A percentile compares a stretch with the other conserved stretches of the same genome.
Conservation (phyloP, 2,113 vertebrate species). For the Sorex fumeus region DNA sequence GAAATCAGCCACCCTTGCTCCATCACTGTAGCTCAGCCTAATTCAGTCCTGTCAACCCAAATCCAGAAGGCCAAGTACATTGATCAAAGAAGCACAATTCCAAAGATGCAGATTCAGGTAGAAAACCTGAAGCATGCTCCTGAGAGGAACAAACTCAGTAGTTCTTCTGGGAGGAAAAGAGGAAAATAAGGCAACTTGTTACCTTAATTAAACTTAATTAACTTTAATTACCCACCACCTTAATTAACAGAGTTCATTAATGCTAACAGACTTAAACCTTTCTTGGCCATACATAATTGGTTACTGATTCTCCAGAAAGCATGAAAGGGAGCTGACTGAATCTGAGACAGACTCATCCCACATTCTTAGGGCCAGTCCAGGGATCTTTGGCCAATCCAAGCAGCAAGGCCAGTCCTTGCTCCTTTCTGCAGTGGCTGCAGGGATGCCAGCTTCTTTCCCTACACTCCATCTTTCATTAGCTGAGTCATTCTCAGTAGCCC, state of each 20-base stretch:
- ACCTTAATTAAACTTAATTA: too few species aligned
- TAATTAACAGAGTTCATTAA: background rate
- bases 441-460: too few species aligned
- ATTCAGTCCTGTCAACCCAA: background rate
- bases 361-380: too few species aligned
- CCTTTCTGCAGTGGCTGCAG: too few species aligned
- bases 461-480: too few species aligned
- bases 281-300: background rate
- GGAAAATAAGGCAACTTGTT: background rate
- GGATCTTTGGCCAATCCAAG: too few species aligned
- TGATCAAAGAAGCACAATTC: background rate
- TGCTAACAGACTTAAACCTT: background rate
- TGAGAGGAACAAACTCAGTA: background rate
- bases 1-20: background rate
- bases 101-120: background rate
- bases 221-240: too few species aligned
- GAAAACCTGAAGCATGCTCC: background rate
- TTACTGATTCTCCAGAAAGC: background rate
- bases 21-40: background rate
- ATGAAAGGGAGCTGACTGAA: background rate
- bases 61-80: background rate
- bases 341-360: background rate
- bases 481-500: too few species aligned
- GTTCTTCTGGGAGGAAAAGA: background rate
- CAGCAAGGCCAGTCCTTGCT: too few species aligned